These are phyloP conservation scores for Takifugu ocellatus DNA, from an alignment of 2,797 vertebrate species.

Conservation along the genomic window DNA sequence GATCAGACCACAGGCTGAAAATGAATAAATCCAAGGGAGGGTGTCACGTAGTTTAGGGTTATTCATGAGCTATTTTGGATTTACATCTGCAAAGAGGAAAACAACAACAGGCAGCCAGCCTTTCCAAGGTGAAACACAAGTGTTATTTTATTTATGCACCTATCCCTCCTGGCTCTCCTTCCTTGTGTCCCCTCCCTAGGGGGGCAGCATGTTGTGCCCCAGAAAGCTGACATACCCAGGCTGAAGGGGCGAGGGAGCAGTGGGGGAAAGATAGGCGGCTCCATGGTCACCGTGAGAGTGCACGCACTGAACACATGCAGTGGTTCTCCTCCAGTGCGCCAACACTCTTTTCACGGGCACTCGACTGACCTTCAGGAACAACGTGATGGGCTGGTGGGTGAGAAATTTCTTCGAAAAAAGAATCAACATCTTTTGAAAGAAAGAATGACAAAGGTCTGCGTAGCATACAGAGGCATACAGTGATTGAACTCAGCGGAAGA, in stretches of 20 bases:
- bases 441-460: neutral
- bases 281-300: constrained; percentile 51
- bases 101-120: constrained; percentile 50
- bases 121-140: constrained; percentile 68
- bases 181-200: constrained; percentile 51
- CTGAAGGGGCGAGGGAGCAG: constrained; percentile 33
- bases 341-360: constrained; percentile 18
- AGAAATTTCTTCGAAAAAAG: constrained; percentile 1
- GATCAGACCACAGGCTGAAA: constrained; percentile 33
- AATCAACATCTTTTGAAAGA: constrained; percentile 17
- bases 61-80: constrained; percentile 43
- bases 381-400: constrained; percentile 3
- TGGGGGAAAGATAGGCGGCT: constrained; percentile 36
- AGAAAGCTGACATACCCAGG: constrained; percentile 64
- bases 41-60: constrained; percentile 35
- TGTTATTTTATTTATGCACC: constrained; percentile 72
- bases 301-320: constrained; percentile 42
- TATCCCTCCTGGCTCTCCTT: constrained; percentile 12
- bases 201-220: constrained; percentile 58
- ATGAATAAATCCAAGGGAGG: constrained; percentile 29
- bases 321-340: constrained; percentile 40
- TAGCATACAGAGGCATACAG: neutral
- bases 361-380: constrained; percentile 43
- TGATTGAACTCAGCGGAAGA: neutral
- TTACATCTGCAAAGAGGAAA: constrained; percentile 56